Conservation (phyloP, 2,113 vertebrate genomes). For the Myocastor coypus region DNA sequence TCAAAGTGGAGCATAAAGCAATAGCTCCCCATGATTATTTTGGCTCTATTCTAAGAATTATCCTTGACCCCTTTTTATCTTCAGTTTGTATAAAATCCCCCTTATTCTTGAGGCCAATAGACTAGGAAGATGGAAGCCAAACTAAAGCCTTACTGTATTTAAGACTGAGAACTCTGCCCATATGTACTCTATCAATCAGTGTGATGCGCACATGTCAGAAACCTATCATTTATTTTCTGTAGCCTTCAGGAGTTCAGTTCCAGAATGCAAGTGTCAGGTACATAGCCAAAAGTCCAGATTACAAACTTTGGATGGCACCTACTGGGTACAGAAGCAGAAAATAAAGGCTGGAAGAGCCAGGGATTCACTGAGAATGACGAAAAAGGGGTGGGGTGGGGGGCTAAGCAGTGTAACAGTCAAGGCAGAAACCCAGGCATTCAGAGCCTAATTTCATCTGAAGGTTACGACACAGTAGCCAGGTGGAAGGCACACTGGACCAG, state of each 20-base stretch:
- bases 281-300: not conserved
- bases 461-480: not conserved
- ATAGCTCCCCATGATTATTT: constrained; percentile 54
- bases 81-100: constrained; percentile 60
- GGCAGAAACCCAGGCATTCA: not conserved
- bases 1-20: constrained; percentile 69
- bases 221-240: not conserved
- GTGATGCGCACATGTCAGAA: not conserved
- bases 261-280: constrained; percentile 25
- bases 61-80: constrained; percentile 61
- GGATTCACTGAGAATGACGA: not conserved
- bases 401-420: not conserved
- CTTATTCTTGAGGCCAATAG: not conserved
- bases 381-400: too few relatives aligned
- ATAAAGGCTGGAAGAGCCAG: not conserved
- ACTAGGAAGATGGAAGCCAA: not conserved
- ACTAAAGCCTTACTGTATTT: not conserved
- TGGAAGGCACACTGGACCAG: not conserved
- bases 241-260: not conserved
- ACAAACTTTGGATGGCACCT: not conserved
- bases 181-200: constrained; percentile 3
- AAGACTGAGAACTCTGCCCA: constrained; percentile 19
- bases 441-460: not conserved
- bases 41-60: constrained; percentile 64
- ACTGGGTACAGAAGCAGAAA: not conserved